Percentiles rank a stretch among this genome's conserved stretches.
Conservation (phyloP, 1,140 invertebrate species). For the Nebria ingens region DNA sequence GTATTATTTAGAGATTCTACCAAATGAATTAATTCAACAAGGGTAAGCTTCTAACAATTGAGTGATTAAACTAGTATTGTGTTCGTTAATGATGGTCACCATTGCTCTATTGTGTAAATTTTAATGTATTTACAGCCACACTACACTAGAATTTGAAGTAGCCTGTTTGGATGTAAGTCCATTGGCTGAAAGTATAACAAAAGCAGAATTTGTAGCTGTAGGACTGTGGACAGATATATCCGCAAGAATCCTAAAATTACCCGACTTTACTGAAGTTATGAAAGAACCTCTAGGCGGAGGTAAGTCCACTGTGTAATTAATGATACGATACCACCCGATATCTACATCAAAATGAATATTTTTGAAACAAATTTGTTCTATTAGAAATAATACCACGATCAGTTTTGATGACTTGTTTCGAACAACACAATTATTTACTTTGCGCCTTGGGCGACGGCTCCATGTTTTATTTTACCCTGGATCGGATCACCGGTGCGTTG, state of each 20-base stretch:
- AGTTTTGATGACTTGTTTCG: slow-evolving; percentile 88
- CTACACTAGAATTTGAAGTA: slow-evolving; percentile 81
- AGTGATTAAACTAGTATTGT: too few relatives aligned
- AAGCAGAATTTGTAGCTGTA: slow-evolving; percentile 73
- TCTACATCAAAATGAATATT: slow-evolving; percentile 11
- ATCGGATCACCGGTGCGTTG: slow-evolving; percentile 57
- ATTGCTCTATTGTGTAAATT: slow-evolving; percentile 8
- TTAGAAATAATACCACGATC: slow-evolving; percentile 94
- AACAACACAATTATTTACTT: slow-evolving; percentile 81
- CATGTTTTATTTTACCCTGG: slow-evolving; percentile 89
- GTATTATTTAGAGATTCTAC: slow-evolving; percentile 77
- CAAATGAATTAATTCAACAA: slow-evolving; percentile 52
- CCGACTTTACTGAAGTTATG: slow-evolving; percentile 64
- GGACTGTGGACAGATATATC: slow-evolving; percentile 98
- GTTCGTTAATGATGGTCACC: too few relatives aligned
- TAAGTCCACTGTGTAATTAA: slow-evolving; percentile 28
- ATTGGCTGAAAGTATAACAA: slow-evolving; percentile 48
- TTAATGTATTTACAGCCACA: slow-evolving; percentile 36
- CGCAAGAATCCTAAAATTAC: slow-evolving; percentile 70
- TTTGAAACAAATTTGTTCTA: too few relatives aligned
- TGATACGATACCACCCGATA: background rate
- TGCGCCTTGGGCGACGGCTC: slow-evolving; percentile 95
- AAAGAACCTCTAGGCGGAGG: slow-evolving; percentile 81
- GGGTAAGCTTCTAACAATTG: slow-evolving; percentile 34
- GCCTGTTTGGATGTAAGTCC: slow-evolving; percentile 93